phyloP scores from a whole-genome alignment of 2,888 invertebrate genomes.

The Andricus curvator region DNA sequence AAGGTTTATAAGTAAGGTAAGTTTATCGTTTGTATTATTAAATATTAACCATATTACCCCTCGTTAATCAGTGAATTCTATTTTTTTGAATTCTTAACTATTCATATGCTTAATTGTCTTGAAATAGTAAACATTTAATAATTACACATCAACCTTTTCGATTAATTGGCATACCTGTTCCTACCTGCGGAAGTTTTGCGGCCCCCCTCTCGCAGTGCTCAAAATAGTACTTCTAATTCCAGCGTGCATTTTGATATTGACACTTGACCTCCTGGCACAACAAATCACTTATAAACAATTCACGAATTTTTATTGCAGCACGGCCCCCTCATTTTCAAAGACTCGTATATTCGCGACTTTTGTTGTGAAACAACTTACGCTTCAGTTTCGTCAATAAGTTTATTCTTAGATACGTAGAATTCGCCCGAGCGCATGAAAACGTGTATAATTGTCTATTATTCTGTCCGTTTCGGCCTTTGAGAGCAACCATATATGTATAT shows the following conservation, averaged over 20 bases:
- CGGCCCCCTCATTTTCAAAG: slow-evolving; percentile 44
- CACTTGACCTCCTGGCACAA: slow-evolving; percentile 16
- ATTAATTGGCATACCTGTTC: slow-evolving; percentile 57
- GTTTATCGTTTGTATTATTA: too few species aligned
- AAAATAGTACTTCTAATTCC: slow-evolving; percentile 72
- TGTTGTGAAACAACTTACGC: slow-evolving; percentile 20
- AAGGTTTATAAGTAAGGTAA: too few species aligned
- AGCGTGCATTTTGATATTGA: slow-evolving; percentile 65
- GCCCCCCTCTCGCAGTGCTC: slow-evolving; percentile 54
- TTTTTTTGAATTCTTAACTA: too few species aligned
- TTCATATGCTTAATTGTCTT: too few species aligned
- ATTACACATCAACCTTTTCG: neutral
- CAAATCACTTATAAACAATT: slow-evolving; percentile 44
- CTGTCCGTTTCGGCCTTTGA: neutral
- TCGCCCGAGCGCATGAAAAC: slow-evolving; percentile 21
- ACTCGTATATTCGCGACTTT: slow-evolving; percentile 45
- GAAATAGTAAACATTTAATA: too few species aligned
- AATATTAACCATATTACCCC: too few species aligned
- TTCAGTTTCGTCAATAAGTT: slow-evolving; percentile 25
- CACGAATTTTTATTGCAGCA: slow-evolving; percentile 11
- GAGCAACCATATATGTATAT: neutral
- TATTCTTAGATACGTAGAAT: slow-evolving; percentile 28
- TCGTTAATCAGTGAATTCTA: too few species aligned
- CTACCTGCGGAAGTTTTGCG: slow-evolving; percentile 55
- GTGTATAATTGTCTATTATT: slow-evolving; percentile 24